These are phyloP conservation scores for Nycticebus coucang DNA, from an alignment of 2,113 vertebrate species.

Conservation along the genomic window DNA sequence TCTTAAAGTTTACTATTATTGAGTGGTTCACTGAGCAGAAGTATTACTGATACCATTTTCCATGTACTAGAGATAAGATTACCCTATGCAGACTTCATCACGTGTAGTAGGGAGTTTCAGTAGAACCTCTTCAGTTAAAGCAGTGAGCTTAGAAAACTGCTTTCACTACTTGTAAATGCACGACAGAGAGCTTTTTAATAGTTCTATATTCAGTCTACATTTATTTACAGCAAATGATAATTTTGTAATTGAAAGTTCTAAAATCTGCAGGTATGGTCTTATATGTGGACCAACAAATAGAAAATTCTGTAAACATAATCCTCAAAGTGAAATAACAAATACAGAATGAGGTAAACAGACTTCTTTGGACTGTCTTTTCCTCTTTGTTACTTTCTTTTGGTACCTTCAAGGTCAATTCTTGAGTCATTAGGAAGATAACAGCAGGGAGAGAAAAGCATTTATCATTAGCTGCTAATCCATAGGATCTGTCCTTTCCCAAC, in stretches of 20 bases:
- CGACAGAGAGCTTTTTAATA: background rate
- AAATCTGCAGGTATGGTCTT: conserved; percentile 18
- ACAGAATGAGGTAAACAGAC: background rate
- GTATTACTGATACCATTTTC: background rate
- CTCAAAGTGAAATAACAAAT: background rate
- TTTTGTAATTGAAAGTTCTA: background rate
- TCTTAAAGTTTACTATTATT: background rate
- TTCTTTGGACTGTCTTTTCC: background rate
- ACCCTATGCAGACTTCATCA: background rate
- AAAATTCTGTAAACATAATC: background rate
- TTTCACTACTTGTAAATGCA: background rate
- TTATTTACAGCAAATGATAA: background rate
- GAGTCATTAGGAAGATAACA: conserved; percentile 52
- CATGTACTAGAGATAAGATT: background rate
- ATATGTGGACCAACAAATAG: conserved; percentile 27
- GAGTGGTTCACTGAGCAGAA: background rate
- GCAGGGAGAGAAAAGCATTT: background rate
- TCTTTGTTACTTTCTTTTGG: conserved; percentile 39
- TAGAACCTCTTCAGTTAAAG: background rate
- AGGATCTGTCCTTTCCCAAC: conserved; percentile 65
- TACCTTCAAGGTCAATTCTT: conserved; percentile 69
- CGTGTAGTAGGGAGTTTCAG: background rate
- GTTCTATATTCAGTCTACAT: background rate
- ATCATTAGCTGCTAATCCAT: conserved; percentile 70
- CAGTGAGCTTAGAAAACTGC: background rate